Evolutionary conservation across 1,140 invertebrate genomes (phyloP), one percentile per base, ranked within the genome.

Genomic region (Aricia agestis): DNA sequence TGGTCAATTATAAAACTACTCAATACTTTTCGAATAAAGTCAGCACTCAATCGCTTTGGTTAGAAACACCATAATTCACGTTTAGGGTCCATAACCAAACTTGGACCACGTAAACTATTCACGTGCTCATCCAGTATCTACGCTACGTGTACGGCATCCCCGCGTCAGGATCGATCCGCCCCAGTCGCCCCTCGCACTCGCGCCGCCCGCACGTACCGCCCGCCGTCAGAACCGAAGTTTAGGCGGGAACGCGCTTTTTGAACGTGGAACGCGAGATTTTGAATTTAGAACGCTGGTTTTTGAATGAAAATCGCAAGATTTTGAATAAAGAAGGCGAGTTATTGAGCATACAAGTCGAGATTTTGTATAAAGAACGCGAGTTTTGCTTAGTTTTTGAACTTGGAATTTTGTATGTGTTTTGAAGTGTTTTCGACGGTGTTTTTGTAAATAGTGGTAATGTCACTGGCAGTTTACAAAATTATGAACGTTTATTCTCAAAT

Each of bases 91-190:
- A 10, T 4, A 45, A 52, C 45, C 45, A 13, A 42, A 42, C 41
- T 42, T 52, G 2, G 13, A 52, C n/a, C 17, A 68, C n/a, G 17
- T 72, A 66, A 66, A 32, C n/a, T 31, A 31, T 66, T 66, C 19
- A 66, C 63, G 63, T 66, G 66, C 87, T 77, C 78, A 80, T 89
- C 87, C 71, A 89, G 82, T 36, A 72, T 17, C 17, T 36, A 70
- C 66, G 68, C 75, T 75, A 70, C 86, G 85, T 25, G 84, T 88
- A 85, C 82, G 84, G 86, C 86, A 89, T 89, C 86, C 88, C 87
- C 82, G 83, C 87, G 84, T 85, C 81, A 82, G 85, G 74, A 89
- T 89, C 86, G 87, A 89, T 89, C 87, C 84, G 83, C 84, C 83
- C 86, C 86, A 89, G 89, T 91, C 84, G 84, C 75, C 83, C 79